Conservation (phyloP, 2,888 invertebrate genomes). For the Phaedon cochleariae region DNA sequence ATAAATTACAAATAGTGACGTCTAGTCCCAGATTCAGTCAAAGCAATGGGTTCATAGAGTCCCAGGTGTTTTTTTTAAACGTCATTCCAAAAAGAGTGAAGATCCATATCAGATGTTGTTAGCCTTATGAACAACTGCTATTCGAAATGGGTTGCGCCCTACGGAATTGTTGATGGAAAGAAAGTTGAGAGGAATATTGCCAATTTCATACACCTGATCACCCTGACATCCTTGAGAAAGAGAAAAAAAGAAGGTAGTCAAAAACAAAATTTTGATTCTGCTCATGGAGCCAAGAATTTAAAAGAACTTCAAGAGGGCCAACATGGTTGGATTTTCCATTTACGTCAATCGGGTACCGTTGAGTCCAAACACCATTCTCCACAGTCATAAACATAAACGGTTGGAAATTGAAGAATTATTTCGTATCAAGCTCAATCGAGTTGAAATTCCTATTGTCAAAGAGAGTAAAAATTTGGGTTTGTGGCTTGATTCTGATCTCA, state of each 20-base stretch:
- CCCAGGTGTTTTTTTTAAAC: conserved; percentile 40
- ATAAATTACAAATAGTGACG: conserved; percentile 36
- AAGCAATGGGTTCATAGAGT: conserved; percentile 42
- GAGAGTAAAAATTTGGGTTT: too few species aligned
- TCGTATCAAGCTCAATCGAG: too few species aligned
- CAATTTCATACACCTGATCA: conserved; percentile 17
- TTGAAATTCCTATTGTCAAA: too few species aligned
- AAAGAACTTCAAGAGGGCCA: conserved; percentile 31
- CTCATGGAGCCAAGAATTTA: conserved; percentile 6
- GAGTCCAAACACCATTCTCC: conserved; percentile 13
- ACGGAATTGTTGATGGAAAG: conserved; percentile 47
- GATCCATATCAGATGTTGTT: conserved; percentile 44
- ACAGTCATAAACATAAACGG: too few species aligned
- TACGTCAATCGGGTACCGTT: conserved; percentile 31
- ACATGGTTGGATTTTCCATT: conserved; percentile 44
- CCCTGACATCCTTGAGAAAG: conserved; percentile 2
- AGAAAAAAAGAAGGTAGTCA: conserved; percentile 10
- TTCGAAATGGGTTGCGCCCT: conserved; percentile 42
- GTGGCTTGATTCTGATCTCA: too few species aligned
- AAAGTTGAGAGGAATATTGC: conserved; percentile 40
- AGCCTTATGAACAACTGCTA: conserved; percentile 40
- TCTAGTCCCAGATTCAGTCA: conserved; percentile 41
- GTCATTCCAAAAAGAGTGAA: conserved; percentile 40
- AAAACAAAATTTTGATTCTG: conserved; percentile 16
- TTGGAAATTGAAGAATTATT: too few species aligned